Base-by-base conservation (phyloP, 2,797 vertebrate species). In the Apodemus agrarius region DNA sequence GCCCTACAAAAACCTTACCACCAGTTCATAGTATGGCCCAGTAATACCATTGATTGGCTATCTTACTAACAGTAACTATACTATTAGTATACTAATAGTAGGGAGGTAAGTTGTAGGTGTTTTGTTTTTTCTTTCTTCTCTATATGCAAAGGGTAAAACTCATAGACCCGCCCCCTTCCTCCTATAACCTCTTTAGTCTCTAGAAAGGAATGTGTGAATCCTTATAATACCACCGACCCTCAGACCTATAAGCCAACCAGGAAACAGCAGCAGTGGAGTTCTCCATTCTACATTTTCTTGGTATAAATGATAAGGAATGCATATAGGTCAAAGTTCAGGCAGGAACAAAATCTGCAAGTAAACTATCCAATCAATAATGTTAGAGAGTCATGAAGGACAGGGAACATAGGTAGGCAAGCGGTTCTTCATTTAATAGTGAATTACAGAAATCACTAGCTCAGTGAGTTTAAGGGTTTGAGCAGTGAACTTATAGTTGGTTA, bases 201-300 rank as follows among this genome's bases (percentile, higher is more conserved):
- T 78, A 54, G 67, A 22, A 93, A 94, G 34, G 57, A 90, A 69
- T 7, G 43, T 88, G 79, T 61, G 63, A 92, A 65, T 96, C 57
- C 24, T 93, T 93, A n/a, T 43, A 80, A 85, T 11, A 69, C 40
- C 63, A 63, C 4, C 79, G 59, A 69, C 52, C 24, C 11, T 92
- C 54, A 91, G 40, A 69, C 79, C 24, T 61, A 52, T 74, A 74
- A 78, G 65, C 49, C 46, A 89, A 11, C 46, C 72, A 10, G 17
- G 11, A 26, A 78, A 16, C 29, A 21, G 0, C 26, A 52, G 16
- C 83, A 40, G 0, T n/a, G 13, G 34, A 1, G 3, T 57, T 9
- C 67, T 49, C 2, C 7, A n/a, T 3, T 57, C 2, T 59, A 49
- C 2, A 40, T 43, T 65, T 75, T 40, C 76, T 91, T 63, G 65